These are phyloP conservation scores for Xenops minutus DNA, from an alignment of 2,797 vertebrate species.

Conservation along the genomic window DNA sequence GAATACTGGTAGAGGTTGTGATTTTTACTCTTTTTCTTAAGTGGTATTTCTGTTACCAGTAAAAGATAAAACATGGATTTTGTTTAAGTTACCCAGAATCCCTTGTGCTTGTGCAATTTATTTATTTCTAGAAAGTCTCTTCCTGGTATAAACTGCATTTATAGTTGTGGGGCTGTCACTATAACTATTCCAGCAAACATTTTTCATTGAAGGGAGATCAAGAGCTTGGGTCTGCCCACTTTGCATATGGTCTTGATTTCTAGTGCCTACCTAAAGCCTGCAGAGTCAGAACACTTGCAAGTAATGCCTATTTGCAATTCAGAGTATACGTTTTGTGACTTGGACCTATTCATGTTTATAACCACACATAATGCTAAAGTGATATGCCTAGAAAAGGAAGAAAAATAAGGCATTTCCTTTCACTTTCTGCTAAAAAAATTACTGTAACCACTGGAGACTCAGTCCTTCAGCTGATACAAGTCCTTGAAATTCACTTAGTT, in stretches of 20 bases:
- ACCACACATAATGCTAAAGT: neutral
- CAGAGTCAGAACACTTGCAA: neutral
- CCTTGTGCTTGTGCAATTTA: neutral
- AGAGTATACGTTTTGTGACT: neutral
- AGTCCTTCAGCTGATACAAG: constrained; percentile 2
- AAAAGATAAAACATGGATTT: neutral
- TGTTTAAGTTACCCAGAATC: neutral
- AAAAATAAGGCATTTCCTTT: neutral
- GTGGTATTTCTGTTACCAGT: neutral
- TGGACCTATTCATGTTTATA: constrained; percentile 2
- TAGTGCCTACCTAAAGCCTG: neutral
- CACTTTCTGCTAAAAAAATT: constrained; percentile 20
- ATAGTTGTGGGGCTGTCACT: neutral
- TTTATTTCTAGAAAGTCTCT: neutral
- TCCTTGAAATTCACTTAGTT: constrained; percentile 32
- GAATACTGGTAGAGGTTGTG: neutral
- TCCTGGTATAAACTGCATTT: neutral
- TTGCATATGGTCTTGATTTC: neutral
- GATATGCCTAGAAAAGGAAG: neutral
- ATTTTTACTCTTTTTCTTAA: neutral
- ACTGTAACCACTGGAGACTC: neutral
- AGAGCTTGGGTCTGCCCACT: neutral
- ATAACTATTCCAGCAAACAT: neutral
- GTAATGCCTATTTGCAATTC: constrained; percentile 16
- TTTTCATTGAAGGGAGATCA: neutral